Evolutionary conservation across 2,797 vertebrate species (phyloP), one percentile per base, ranked within the genome.

Genomic region (Danio tinwini): DNA sequence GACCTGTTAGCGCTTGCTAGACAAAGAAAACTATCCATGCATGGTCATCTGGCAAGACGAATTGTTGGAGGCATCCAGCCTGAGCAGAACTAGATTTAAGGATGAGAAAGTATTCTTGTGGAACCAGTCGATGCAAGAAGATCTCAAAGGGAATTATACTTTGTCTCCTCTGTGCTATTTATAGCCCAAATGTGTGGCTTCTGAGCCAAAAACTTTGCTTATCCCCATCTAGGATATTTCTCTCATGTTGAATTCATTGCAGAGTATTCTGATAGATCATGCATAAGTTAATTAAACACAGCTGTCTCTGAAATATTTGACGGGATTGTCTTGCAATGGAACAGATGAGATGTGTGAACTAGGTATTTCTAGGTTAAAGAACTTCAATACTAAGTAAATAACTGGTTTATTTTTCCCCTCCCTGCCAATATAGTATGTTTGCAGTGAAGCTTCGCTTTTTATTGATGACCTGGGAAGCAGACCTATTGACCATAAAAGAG

Each of bases 21-120:
- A 49, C 44, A 39, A 49, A 74, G 42, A 74, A 74, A 74, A 50
- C 45, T 39, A 74, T 58, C 69, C 69, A 45, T 44, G 39, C 53
- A 45, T 14, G 17, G 53, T 56, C 40, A 44, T 45, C 53, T 72
- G 39, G 17, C 40, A 56, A 21, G 69, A 16, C 56, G 5, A 42
- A 44, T 64, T 64, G 55, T 72, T 17, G 44, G 53, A 44, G 39
- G 69, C 40, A 58, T 44, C 11, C 39, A 45, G 53, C 17, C 53
- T 72, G 69, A 72, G 12, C 49, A 44, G 19, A 45, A 6, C 53
- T 44, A 71, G 69, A 56, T 56, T 56, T 6, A 45, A 58, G 56
- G 39, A 44, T 64, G 40, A 17, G 40, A 19, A 9, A 1, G 10
- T 64, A 42, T 19, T 64, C 40, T 44, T 42, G 16, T 45, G 40